A percentile compares a stretch with the other conserved stretches of the same genome.
Conservation (phyloP, 2,113 vertebrate species). For the Psilopsiagon aymara region DNA sequence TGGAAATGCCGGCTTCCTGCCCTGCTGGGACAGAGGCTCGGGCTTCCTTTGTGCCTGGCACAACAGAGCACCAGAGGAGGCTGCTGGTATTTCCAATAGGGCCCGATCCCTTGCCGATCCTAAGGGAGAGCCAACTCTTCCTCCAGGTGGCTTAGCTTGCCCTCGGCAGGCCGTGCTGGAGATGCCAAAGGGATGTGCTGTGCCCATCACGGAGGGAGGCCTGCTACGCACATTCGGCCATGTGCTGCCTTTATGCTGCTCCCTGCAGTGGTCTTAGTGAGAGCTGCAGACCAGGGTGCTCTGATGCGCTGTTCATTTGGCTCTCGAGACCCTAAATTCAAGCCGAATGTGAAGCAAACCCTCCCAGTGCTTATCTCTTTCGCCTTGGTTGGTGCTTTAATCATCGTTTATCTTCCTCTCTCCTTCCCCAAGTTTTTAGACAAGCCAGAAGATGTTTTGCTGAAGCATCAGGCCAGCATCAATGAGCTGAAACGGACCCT, state of each 20-base stretch:
- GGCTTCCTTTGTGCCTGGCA: neutral
- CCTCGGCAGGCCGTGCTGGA: neutral
- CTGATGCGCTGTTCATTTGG: neutral
- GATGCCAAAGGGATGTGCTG: neutral
- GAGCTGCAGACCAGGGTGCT: neutral
- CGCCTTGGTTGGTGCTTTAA: neutral
- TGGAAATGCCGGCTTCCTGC: neutral
- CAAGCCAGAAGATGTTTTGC: slow-evolving; percentile 93
- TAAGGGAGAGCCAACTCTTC: neutral
- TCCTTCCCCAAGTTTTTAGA: slow-evolving; percentile 87
- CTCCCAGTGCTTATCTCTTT: neutral
- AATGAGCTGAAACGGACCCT: slow-evolving; percentile 96
- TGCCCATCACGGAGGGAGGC: neutral
- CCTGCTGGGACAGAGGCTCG: neutral
- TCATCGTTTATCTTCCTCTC: neutral
- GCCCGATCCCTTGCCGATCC: neutral
- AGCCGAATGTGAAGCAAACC: neutral
- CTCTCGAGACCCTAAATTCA: neutral
- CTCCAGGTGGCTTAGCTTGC: neutral
- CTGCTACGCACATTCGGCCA: accelerated
- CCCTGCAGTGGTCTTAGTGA: neutral
- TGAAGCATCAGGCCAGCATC: slow-evolving; percentile 99
- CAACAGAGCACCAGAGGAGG: neutral
- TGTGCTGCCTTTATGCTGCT: neutral
- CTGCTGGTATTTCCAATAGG: neutral